These are phyloP conservation scores for Falco naumanni DNA, from an alignment of 2,797 vertebrate species.

Conservation along the genomic window DNA sequence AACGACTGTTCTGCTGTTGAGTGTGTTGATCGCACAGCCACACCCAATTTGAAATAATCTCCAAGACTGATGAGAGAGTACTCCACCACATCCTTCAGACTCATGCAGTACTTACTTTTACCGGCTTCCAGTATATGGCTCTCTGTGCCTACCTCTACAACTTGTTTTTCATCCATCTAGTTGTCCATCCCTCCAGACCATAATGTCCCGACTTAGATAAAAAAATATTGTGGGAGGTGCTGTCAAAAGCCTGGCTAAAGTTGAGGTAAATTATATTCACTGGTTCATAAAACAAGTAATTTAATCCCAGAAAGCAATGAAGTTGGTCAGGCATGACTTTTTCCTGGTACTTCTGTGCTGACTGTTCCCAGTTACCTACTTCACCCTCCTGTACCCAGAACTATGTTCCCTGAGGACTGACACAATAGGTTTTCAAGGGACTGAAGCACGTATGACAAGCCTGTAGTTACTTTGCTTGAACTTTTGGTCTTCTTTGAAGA, in stretches of 20 bases:
- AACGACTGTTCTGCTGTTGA: background rate
- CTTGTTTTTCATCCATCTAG: background rate
- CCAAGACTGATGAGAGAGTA: background rate
- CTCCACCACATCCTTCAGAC: background rate
- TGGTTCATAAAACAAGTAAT: background rate
- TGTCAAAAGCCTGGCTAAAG: background rate
- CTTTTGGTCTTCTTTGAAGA: background rate
- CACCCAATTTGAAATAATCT: background rate
- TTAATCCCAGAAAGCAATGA: background rate
- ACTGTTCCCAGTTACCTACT: background rate
- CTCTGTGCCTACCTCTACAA: background rate
- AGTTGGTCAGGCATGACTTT: background rate
- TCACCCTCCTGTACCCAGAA: background rate
- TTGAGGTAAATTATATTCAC: background rate
- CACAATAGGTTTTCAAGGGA: background rate
- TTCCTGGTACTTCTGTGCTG: background rate
- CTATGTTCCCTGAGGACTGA: background rate
- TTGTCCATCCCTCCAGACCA: background rate
- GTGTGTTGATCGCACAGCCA: background rate
- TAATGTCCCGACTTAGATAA: background rate
- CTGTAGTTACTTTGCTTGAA: background rate
- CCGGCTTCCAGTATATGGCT: background rate
- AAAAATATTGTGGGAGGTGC: background rate
- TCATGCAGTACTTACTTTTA: background rate
- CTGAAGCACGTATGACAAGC: background rate